Base-by-base conservation (phyloP, 2,888 invertebrate genomes). In the Junonia oenone region DNA sequence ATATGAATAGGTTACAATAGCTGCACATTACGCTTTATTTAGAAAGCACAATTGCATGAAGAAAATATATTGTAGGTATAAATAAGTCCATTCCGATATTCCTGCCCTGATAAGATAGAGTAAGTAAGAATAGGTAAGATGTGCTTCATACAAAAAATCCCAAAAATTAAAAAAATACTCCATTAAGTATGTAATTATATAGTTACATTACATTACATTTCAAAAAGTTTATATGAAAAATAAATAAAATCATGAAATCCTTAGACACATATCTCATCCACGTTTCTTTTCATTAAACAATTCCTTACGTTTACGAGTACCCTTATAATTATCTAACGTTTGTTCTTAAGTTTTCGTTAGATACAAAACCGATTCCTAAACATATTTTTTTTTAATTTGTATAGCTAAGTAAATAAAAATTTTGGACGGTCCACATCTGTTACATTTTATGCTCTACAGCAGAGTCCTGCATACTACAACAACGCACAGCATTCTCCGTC, bases 391-490 rank as follows among this genome's bases (percentile, higher is more conserved):
- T 38, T 11, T 35, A 15, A 14, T 15, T 8, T 15, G 6, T 38
- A 38, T 38, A 9, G 6, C 8, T 37, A 37, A 9, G 38, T 38
- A 38, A 38, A 19, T 17, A 40, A 19, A 40, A 38, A 40, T 11
- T n/a, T n/a, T 33, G 26, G 47, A 51, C 40, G 49, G 55, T 60
- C 64, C 60, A 62, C 55, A 59, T 59, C 51, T 56, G 62, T 66
- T 61, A 60, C 56, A 54, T 68, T n/a, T 67, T 65, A 62, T 68
- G 64, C 68, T 66, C 71, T 61, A 68, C 74, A 89, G 85, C 90
- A 83, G 75, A 83, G 72, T 72, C 85, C 88, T 68, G 90, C 90
- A 68, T 77, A 72, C 80, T 80, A 80, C 83, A 82, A 83, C 83
- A 81, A 81, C 84, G 83, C 87, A 83, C 80, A 86, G 83, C 80